Evolutionary conservation across 1,140 invertebrate species (phyloP).

Genomic region (Proctacanthus coquilletti): DNA sequence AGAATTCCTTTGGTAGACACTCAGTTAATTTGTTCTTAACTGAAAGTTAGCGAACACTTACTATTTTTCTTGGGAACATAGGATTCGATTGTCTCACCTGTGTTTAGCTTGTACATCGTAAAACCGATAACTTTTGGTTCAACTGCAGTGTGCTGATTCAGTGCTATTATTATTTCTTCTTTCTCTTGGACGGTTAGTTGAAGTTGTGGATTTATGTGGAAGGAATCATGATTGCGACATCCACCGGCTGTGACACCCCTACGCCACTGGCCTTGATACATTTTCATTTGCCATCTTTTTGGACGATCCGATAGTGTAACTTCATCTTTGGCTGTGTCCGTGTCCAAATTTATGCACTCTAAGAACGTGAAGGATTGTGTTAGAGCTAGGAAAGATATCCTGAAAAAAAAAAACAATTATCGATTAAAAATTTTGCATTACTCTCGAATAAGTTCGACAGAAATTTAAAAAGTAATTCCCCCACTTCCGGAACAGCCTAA

Average conservation of each 20-base stretch:
- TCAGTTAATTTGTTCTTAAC: slow-evolving; percentile 32
- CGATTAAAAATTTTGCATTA: no score
- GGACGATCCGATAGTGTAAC: slow-evolving; percentile 59
- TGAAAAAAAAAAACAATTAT: slow-evolving; percentile 13
- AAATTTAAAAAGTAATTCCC: no score
- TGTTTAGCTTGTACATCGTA: slow-evolving; percentile 58
- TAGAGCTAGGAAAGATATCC: slow-evolving; percentile 69
- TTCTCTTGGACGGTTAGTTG: slow-evolving; percentile 64
- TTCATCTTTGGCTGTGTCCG: slow-evolving; percentile 71
- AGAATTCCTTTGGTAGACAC: slow-evolving; percentile 57
- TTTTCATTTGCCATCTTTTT: slow-evolving; percentile 65
- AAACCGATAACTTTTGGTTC: slow-evolving; percentile 91
- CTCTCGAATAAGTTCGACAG: no score
- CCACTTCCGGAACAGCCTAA: no score
- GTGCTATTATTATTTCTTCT: slow-evolving; percentile 71
- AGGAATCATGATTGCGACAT: slow-evolving; percentile 79
- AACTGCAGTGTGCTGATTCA: slow-evolving; percentile 82
- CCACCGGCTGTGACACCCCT: slow-evolving; percentile 79
- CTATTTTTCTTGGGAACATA: neutral
- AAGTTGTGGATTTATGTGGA: slow-evolving; percentile 86
- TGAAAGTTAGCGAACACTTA: slow-evolving; percentile 1
- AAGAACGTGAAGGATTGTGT: slow-evolving; percentile 67
- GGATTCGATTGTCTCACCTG: neutral
- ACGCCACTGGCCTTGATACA: slow-evolving; percentile 77
- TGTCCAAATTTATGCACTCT: slow-evolving; percentile 76